Evolutionary conservation across 2,797 vertebrate species (phyloP).

Genomic region (Coregonus ussuriensis): DNA sequence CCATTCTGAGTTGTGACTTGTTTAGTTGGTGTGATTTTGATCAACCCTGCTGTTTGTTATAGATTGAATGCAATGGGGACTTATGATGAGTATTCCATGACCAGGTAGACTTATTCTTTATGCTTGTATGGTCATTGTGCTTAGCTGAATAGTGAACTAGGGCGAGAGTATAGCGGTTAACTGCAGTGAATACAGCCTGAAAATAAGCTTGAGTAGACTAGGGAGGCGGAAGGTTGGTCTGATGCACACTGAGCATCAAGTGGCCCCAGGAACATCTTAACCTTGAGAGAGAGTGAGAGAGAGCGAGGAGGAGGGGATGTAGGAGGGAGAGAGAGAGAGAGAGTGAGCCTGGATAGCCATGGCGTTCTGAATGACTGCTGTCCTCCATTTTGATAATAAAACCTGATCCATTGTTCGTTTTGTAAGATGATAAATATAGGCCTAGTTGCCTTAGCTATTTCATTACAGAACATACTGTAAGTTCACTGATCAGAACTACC

Average conservation of each 20-base stretch:
- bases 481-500: neutral
- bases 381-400: constrained; percentile 1
- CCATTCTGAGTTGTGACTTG: neutral
- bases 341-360: neutral
- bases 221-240: neutral
- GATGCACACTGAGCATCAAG: neutral
- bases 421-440: neutral
- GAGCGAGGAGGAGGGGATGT: neutral
- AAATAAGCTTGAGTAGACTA: constrained; percentile 10
- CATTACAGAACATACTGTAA: neutral
- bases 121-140: neutral
- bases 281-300: constrained; percentile 14
- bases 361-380: neutral
- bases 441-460: neutral
- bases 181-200: neutral
- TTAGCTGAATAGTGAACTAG: neutral
- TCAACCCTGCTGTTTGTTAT: neutral
- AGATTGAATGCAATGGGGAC: neutral
- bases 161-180: neutral
- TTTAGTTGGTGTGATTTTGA: neutral
- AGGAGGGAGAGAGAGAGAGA: neutral
- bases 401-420: neutral
- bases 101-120: neutral
- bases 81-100: neutral
- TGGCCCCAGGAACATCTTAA: constrained; percentile 24